Evolutionary conservation across 2,888 invertebrate genomes (phyloP).

Genomic region (Nemoura dubitans): DNA sequence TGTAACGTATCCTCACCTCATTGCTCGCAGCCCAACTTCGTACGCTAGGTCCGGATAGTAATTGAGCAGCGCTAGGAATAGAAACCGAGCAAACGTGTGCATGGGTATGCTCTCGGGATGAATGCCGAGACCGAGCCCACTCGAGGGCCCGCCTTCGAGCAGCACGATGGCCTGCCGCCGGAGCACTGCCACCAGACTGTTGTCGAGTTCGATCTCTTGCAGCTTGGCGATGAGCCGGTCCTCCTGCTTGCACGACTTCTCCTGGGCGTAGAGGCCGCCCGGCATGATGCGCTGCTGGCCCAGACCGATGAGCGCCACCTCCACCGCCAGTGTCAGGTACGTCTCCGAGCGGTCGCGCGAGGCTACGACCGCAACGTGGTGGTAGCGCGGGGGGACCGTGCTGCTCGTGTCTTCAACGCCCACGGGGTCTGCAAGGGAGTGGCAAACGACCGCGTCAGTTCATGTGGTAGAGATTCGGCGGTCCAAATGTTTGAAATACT

Average conservation of each 20-base stretch:
- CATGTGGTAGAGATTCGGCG: too few relatives aligned
- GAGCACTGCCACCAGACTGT: slow-evolving; percentile 73
- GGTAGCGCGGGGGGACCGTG: slow-evolving; percentile 68
- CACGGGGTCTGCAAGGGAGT: slow-evolving; percentile 61
- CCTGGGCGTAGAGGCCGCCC: slow-evolving; percentile 80
- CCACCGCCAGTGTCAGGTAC: slow-evolving; percentile 78
- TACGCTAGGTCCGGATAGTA: slow-evolving; percentile 82
- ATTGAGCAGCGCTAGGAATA: slow-evolving; percentile 79
- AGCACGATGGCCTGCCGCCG: slow-evolving; percentile 74
- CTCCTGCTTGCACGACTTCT: slow-evolving; percentile 77
- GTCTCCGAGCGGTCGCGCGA: slow-evolving; percentile 78
- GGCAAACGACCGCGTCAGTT: slow-evolving; percentile 30
- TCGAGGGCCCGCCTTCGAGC: slow-evolving; percentile 79
- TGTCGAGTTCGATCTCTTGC: slow-evolving; percentile 80
- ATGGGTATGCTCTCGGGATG: slow-evolving; percentile 85
- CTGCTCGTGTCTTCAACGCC: slow-evolving; percentile 63
- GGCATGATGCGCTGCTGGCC: slow-evolving; percentile 84
- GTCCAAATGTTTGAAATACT: too few relatives aligned
- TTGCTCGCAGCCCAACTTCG: slow-evolving; percentile 79
- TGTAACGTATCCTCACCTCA: slow-evolving; percentile 63
- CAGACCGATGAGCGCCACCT: slow-evolving; percentile 77
- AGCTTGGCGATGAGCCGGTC: slow-evolving; percentile 79
- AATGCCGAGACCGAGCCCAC: slow-evolving; percentile 77
- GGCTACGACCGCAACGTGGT: slow-evolving; percentile 79
- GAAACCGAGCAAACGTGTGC: slow-evolving; percentile 83